Percentiles rank a stretch among this genome's conserved stretches.
phyloP scores from a whole-genome alignment of 2,113 vertebrate species.

The Perognathus longimembris region DNA sequence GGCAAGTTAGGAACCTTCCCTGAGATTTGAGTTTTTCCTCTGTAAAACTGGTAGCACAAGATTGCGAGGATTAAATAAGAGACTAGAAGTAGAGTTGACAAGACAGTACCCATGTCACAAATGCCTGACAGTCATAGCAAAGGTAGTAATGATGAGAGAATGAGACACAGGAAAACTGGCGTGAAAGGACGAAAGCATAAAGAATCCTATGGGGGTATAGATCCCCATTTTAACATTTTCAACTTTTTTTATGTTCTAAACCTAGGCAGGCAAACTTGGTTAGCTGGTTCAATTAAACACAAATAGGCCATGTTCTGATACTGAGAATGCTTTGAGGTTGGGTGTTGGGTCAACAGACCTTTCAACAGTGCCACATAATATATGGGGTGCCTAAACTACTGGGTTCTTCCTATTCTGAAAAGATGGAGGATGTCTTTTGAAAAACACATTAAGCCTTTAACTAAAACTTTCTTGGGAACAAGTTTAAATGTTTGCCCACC shows the following conservation, averaged over 20 bases:
- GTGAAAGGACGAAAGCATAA: background rate
- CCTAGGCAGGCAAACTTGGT: background rate
- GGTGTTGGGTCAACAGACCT: rapidly evolving
- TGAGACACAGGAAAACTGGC: background rate
- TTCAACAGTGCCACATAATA: background rate
- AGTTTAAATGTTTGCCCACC: background rate
- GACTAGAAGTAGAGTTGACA: background rate
- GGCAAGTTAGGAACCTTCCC: background rate
- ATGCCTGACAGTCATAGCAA: rapidly evolving
- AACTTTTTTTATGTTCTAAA: background rate
- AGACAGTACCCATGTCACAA: rapidly evolving
- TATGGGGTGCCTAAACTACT: background rate
- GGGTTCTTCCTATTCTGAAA: background rate
- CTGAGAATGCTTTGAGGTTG: background rate
- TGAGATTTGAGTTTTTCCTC: background rate
- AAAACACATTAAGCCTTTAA: background rate
- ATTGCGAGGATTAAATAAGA: background rate
- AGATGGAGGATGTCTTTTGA: background rate
- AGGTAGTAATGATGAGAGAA: background rate
- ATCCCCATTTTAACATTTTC: background rate
- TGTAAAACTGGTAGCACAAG: background rate
- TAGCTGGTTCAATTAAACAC: background rate
- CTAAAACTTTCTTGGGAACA: background rate
- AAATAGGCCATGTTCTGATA: background rate
- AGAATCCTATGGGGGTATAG: background rate